phyloP scores from a whole-genome alignment of 2,797 vertebrate genomes.

The Craterocephalus amniculus region DNA sequence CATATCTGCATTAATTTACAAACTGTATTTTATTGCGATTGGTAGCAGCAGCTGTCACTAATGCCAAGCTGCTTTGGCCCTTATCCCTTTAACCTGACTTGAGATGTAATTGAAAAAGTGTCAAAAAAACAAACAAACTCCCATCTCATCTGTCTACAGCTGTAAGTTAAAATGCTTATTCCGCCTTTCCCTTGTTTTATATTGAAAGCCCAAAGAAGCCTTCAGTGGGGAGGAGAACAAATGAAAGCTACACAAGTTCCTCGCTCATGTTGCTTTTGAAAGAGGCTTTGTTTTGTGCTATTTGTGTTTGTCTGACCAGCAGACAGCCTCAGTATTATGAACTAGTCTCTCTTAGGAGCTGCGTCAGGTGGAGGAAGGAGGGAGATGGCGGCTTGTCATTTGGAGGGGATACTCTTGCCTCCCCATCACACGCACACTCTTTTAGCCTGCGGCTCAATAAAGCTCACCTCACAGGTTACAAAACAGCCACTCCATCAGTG shows the following conservation, averaged over 20 bases:
- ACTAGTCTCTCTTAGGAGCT: constrained; percentile 59
- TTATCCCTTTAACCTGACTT: constrained; percentile 5
- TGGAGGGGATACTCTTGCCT: constrained; percentile 53
- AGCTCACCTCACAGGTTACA: constrained; percentile 54
- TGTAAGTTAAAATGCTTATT: constrained; percentile 23
- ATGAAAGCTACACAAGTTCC: constrained; percentile 38
- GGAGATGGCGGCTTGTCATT: constrained; percentile 67
- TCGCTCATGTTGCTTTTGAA: constrained; percentile 25
- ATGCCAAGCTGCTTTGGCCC: neutral
- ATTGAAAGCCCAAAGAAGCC: constrained; percentile 28
- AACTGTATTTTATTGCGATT: neutral
- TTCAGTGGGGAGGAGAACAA: constrained; percentile 27
- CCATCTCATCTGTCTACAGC: constrained; percentile 14
- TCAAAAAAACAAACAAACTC: constrained; percentile 5
- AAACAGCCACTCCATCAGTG: constrained; percentile 35
- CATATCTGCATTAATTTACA: neutral
- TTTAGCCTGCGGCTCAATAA: constrained; percentile 68
- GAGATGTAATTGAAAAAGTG: constrained; percentile 19
- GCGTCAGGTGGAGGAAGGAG: constrained; percentile 34
- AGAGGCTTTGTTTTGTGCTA: constrained; percentile 63
- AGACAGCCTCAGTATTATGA: constrained; percentile 67
- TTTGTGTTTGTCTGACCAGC: constrained; percentile 63
- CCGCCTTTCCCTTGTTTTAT: constrained; percentile 22
- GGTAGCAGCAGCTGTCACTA: neutral
- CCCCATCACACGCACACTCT: constrained; percentile 51